A percentile compares a stretch with the other conserved stretches of the same genome.
Evolutionary conservation across 2,797 vertebrate species (phyloP).

Genomic region (Tangara arthus): DNA sequence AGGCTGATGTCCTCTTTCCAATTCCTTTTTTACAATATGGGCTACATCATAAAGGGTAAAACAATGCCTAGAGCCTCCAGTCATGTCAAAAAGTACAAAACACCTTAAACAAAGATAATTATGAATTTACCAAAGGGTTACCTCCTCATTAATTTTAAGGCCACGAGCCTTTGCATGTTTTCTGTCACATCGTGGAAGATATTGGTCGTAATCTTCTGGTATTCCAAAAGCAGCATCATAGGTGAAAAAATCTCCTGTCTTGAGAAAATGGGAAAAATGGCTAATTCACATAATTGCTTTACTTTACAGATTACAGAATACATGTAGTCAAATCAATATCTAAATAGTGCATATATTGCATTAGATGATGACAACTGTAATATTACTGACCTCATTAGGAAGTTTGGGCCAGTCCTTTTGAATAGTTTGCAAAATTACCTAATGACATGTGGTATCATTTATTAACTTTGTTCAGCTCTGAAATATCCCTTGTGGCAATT

Average conservation of each 20-base stretch:
- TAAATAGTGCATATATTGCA: not conserved
- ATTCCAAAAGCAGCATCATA: conserved; percentile 81
- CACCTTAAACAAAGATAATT: not conserved
- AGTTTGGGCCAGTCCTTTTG: not conserved
- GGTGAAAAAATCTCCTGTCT: conserved; percentile 75
- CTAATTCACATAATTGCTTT: not conserved
- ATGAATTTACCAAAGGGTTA: conserved; percentile 41
- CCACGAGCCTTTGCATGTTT: conserved; percentile 76
- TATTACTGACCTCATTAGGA: not conserved
- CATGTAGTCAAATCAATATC: not conserved
- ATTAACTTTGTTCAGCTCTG: not conserved
- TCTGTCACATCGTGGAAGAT: conserved; percentile 82
- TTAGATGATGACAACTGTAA: not conserved
- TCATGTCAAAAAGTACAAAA: not conserved
- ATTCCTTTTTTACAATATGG: not conserved
- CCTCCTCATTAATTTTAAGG: conserved; percentile 82
- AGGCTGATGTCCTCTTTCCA: not conserved
- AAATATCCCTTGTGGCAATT: not conserved
- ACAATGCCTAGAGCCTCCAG: not conserved
- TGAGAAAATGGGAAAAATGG: not conserved
- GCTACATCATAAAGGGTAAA: not conserved
- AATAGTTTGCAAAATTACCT: not conserved
- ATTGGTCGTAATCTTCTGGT: conserved; percentile 76
- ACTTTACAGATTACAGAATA: not conserved
- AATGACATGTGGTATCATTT: fast-evolving